A percentile compares a stretch with the other conserved stretches of the same genome.
phyloP scores from a whole-genome alignment of 2,797 vertebrate species.

The Picus viridis region DNA sequence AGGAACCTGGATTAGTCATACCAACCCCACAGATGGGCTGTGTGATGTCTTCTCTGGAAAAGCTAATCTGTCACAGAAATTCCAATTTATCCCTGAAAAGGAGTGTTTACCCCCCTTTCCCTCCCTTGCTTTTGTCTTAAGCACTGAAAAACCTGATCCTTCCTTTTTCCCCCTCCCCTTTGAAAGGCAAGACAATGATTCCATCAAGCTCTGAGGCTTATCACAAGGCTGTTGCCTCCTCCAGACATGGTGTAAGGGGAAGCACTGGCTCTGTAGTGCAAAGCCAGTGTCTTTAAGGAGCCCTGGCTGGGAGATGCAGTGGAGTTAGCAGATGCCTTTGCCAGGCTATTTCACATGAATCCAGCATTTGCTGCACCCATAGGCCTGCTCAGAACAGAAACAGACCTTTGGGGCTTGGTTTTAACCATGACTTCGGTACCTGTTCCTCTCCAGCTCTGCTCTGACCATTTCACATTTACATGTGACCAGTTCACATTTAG shows the following conservation, averaged over 20 bases:
- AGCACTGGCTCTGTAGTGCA: not conserved
- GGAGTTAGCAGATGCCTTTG: constrained; percentile 10
- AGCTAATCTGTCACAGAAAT: constrained; percentile 52
- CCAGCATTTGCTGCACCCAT: constrained; percentile 11
- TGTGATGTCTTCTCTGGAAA: constrained; percentile 44
- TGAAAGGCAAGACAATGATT: not conserved
- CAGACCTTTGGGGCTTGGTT: not conserved
- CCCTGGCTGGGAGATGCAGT: not conserved
- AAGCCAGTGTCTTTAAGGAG: constrained; percentile 49
- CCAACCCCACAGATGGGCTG: constrained; percentile 59
- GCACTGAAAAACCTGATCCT: not conserved
- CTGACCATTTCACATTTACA: not conserved
- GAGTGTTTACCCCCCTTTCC: not conserved
- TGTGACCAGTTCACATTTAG: not conserved
- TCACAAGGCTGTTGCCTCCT: not conserved
- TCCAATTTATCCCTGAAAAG: constrained; percentile 25
- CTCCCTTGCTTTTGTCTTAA: not conserved
- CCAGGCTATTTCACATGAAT: not conserved
- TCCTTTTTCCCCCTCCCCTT: not conserved
- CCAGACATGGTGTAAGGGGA: not conserved
- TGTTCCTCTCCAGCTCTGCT: not conserved
- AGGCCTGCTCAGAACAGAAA: not conserved
- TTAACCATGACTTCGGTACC: rapidly evolving
- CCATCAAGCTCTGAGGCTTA: not conserved
- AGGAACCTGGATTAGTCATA: constrained; percentile 70